phyloP scores from a whole-genome alignment of 1,140 invertebrate species.

The Hesperophylax magnus region DNA sequence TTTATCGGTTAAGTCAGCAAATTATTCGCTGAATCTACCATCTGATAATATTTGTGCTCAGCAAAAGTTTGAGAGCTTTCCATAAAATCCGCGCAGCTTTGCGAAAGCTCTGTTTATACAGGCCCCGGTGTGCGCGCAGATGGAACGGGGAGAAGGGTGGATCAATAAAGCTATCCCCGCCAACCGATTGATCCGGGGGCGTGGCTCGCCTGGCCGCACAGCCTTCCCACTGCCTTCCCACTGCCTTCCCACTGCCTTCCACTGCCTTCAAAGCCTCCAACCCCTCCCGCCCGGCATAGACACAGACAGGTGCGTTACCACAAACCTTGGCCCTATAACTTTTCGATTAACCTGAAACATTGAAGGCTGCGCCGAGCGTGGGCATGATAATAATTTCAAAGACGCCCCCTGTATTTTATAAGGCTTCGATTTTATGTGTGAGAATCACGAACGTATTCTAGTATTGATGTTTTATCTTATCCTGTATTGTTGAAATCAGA shows the following conservation, averaged over 20 bases:
- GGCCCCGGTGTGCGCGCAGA: not conserved
- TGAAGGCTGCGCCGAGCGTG: not conserved
- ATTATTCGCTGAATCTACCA: no score
- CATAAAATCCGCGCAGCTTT: slow-evolving; percentile 25
- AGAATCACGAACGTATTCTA: not conserved
- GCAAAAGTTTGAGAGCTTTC: slow-evolving; percentile 19
- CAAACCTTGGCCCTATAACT: slow-evolving; percentile 31
- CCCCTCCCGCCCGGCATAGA: not conserved
- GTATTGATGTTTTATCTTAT: not conserved
- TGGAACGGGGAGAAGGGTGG: slow-evolving; percentile 31
- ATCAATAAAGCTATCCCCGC: slow-evolving; percentile 49
- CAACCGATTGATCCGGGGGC: slow-evolving; percentile 49
- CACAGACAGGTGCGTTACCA: slow-evolving; percentile 6
- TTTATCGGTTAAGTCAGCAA: no score
- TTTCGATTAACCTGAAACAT: slow-evolving; percentile 26
- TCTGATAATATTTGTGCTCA: not conserved
- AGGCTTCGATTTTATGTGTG: not conserved
- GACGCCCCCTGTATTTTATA: not conserved
- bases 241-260: not conserved
- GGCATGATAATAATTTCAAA: slow-evolving; percentile 3
- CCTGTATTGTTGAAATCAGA: not conserved
- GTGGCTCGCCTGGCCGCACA: slow-evolving; percentile 13
- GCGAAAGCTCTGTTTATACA: slow-evolving; percentile 26
- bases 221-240: not conserved
- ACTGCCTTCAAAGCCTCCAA: not conserved